Conservation (phyloP, 37 sponge, comb jelly and placozoan genomes). For the Geodia barretti region DNA sequence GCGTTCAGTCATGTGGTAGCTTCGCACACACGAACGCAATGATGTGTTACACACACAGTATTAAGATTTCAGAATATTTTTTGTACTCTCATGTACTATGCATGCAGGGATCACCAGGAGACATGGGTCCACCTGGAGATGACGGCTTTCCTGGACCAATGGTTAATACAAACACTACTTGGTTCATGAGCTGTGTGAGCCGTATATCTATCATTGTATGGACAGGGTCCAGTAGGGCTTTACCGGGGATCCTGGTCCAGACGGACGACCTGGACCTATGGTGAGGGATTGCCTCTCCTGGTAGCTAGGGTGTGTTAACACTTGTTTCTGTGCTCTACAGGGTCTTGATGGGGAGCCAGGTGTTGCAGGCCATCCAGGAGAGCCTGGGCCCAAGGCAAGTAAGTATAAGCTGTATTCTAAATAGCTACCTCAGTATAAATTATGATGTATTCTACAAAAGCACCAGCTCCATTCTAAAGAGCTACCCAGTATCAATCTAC, state of each 20-base stretch:
- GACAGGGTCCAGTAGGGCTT: no score
- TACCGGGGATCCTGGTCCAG: constrained; percentile 17
- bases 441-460: background rate
- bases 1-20: no score
- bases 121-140: constrained; percentile 56
- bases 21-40: no score
- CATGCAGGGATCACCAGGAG: no score
- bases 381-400: constrained; percentile 79
- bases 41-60: no score
- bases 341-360: constrained; percentile 36
- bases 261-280: constrained; percentile 33
- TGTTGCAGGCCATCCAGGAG: constrained; percentile 34
- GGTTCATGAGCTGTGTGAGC: background rate
- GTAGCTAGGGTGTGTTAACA: background rate
- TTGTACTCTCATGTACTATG: no score
- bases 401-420: no score
- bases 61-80: no score
- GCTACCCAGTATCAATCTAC: no score
- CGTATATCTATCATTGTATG: no score
- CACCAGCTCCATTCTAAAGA: background rate
- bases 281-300: constrained; percentile 1
- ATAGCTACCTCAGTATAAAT: background rate
- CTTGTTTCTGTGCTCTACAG: background rate
- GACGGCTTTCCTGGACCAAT: background rate
- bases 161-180: background rate